phyloP scores from a whole-genome alignment of 2,797 vertebrate species.

The Lemur catta region DNA sequence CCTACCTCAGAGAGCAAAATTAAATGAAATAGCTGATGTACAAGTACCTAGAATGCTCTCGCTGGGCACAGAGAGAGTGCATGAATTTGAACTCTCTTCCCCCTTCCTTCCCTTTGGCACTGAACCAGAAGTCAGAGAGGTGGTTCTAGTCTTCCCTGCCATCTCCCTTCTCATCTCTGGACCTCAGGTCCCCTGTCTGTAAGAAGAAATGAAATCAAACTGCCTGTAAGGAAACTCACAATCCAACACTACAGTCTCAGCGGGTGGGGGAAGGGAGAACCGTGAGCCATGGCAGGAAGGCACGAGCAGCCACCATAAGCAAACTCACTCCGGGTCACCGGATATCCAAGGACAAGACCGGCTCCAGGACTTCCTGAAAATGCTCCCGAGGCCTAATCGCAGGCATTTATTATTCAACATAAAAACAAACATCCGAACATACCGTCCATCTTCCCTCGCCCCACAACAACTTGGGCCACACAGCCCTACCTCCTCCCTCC shows the following conservation, averaged over 20 bases:
- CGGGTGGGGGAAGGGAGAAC: neutral
- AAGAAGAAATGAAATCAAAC: neutral
- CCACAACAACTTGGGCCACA: neutral
- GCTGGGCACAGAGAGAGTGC: neutral
- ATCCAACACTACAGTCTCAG: neutral
- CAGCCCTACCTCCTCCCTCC: too few species aligned
- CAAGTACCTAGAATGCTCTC: neutral
- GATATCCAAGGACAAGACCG: neutral
- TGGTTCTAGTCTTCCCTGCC: neutral
- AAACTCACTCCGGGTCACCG: neutral
- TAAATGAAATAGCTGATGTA: neutral
- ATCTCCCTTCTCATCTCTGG: neutral
- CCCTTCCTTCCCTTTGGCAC: neutral
- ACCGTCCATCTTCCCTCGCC: neutral
- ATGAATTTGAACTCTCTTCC: neutral
- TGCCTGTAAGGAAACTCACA: neutral
- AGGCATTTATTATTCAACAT: neutral
- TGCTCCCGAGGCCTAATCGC: neutral
- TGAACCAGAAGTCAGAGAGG: neutral
- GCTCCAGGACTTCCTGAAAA: neutral
- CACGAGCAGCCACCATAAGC: neutral
- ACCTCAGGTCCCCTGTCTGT: neutral
- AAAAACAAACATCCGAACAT: neutral
- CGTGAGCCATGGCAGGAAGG: neutral
- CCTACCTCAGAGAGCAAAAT: neutral